phyloP scores from a whole-genome alignment of 2,797 vertebrate genomes.

The Chaetodon trifasciatus region DNA sequence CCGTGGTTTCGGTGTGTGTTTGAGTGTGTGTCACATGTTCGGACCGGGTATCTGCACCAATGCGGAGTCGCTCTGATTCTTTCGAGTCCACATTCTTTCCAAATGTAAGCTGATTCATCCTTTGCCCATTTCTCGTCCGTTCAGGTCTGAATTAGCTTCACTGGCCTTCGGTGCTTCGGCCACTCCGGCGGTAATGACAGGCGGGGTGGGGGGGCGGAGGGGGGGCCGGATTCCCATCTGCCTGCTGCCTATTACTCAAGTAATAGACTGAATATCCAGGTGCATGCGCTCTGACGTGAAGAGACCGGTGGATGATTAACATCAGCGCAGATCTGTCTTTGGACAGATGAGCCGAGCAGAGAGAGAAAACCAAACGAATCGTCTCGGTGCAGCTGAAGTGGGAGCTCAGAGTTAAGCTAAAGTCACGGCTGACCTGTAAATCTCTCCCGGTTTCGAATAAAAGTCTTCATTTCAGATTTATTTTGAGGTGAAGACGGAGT shows the following conservation, averaged over 20 bases:
- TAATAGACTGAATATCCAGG: constrained; percentile 62
- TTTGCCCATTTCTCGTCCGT: constrained; percentile 31
- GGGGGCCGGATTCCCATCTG: constrained; percentile 36
- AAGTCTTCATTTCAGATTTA: not conserved
- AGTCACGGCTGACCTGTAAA: not conserved
- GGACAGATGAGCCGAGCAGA: constrained; percentile 20
- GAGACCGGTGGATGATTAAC: constrained; percentile 38
- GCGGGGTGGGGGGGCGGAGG: constrained; percentile 6
- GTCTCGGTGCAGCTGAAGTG: not conserved
- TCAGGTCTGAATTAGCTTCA: constrained; percentile 54
- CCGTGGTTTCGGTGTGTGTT: constrained; percentile 20
- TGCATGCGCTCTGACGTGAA: constrained; percentile 27
- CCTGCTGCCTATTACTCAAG: constrained; percentile 56
- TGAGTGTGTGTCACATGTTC: constrained; percentile 4
- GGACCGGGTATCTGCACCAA: not conserved
- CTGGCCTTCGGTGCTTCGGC: constrained; percentile 33
- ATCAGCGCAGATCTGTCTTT: constrained; percentile 17
- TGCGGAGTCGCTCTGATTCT: constrained; percentile 24
- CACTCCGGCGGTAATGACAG: constrained; percentile 54
- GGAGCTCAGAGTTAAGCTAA: not conserved
- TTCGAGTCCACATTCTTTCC: constrained; percentile 40
- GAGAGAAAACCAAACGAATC: constrained; percentile 2
- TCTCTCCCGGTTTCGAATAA: not conserved
- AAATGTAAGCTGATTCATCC: constrained; percentile 50
- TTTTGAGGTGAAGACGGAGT: not conserved